Conservation (phyloP, 2,888 invertebrate genomes). For the Lithosia quadra region DNA sequence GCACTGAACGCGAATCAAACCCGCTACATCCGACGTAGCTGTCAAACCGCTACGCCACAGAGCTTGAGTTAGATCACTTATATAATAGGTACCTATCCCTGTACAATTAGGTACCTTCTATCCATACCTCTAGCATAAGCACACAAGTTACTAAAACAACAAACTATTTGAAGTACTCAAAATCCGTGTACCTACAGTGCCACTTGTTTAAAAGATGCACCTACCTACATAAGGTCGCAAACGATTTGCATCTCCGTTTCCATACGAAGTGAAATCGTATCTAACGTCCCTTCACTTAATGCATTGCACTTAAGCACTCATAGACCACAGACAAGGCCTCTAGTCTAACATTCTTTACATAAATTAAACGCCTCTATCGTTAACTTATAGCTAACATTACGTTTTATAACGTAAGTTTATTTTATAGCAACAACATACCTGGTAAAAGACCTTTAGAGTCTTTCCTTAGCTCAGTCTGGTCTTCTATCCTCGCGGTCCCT, state of each 20-base stretch:
- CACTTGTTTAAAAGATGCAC: slow-evolving; percentile 7
- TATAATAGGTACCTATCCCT: no score
- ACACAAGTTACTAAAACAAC: neutral
- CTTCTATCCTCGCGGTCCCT: slow-evolving; percentile 53
- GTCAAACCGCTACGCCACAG: neutral
- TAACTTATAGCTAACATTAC: slow-evolving; percentile 24
- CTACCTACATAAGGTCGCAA: slow-evolving; percentile 21
- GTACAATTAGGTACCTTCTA: no score
- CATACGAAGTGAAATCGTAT: slow-evolving; percentile 28
- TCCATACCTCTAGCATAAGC: neutral
- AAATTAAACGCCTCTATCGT: slow-evolving; percentile 42
- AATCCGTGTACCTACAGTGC: neutral
- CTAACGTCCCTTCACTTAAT: slow-evolving; percentile 47
- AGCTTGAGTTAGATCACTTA: no score
- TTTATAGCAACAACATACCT: slow-evolving; percentile 66
- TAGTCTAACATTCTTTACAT: slow-evolving; percentile 49
- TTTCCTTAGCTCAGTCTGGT: slow-evolving; percentile 66
- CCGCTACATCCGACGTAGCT: neutral
- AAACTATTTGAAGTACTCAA: neutral
- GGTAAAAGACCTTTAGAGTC: slow-evolving; percentile 68
- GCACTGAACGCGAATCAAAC: neutral
- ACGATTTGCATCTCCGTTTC: slow-evolving; percentile 24
- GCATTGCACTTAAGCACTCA: slow-evolving; percentile 32
- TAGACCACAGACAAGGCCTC: slow-evolving; percentile 40
- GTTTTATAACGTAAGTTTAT: slow-evolving; percentile 21